Evolutionary conservation across 2,888 invertebrate genomes (phyloP).

Genomic region (Amphipyra tragopoginis): DNA sequence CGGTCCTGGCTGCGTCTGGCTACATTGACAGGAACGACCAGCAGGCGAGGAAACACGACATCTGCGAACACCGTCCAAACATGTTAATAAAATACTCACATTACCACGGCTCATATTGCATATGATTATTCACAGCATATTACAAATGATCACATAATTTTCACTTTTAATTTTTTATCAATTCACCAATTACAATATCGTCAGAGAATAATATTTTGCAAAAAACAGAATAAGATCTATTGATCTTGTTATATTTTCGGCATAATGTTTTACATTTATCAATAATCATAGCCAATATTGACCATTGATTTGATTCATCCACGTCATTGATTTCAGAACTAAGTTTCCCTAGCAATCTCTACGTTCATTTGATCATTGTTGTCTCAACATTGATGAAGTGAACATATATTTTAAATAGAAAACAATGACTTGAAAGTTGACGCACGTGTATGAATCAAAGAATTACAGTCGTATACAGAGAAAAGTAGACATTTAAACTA

Average conservation of each 20-base stretch:
- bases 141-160: too few species aligned
- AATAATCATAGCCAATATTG: slow-evolving; percentile 18
- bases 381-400: slow-evolving; percentile 27
- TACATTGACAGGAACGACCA: not conserved
- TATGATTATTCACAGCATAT: slow-evolving; percentile 9
- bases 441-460: slow-evolving; percentile 2
- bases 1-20: not conserved
- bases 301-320: slow-evolving; percentile 12
- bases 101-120: not conserved
- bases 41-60: not conserved
- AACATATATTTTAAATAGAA: not conserved
- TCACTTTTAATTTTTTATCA: not conserved
- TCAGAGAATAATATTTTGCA: not conserved
- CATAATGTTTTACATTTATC: slow-evolving; percentile 5
- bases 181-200: not conserved
- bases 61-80: slow-evolving; percentile 29
- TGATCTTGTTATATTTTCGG: slow-evolving; percentile 8
- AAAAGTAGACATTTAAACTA: not conserved
- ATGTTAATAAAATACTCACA: slow-evolving; percentile 18
- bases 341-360: not conserved
- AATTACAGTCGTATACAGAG: not conserved
- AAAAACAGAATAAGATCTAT: not conserved
- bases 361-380: slow-evolving; percentile 9
- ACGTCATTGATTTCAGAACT: slow-evolving; percentile 1
- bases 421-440: not conserved